A percentile compares a stretch with the other conserved stretches of the same genome.
Evolutionary conservation across 2,888 invertebrate species (phyloP).

Genomic region (Drosophila prostipennis): DNA sequence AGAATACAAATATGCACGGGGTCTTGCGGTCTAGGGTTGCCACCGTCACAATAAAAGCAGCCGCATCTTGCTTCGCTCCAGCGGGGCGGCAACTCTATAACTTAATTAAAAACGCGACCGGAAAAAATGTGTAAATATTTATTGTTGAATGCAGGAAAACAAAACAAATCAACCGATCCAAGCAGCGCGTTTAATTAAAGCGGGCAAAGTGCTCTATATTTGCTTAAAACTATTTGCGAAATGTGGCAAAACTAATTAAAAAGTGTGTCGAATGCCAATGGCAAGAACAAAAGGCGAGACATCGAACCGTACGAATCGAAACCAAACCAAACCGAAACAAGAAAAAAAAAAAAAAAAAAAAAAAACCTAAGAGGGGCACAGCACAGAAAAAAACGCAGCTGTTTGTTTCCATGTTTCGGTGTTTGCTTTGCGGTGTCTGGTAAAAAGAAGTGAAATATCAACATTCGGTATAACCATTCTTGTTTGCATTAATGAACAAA

Average conservation of each 20-base stretch:
- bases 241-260: constrained; percentile 76
- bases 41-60: constrained; percentile 16
- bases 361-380: constrained; percentile 15
- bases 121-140: constrained; percentile 58
- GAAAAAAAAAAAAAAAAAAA: constrained; percentile 4
- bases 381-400: too few species aligned
- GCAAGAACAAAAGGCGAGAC: constrained; percentile 70
- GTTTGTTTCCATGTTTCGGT: constrained; percentile 20
- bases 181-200: constrained; percentile 60
- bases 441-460: constrained; percentile 36
- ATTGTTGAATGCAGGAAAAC: constrained; percentile 33
- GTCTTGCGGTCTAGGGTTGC: constrained; percentile 14
- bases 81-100: not conserved
- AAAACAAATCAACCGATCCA: constrained; percentile 11
- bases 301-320: constrained; percentile 35
- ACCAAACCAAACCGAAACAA: constrained; percentile 12
- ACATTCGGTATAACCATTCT: constrained; percentile 50
- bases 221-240: constrained; percentile 75
- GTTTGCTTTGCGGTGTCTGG: constrained; percentile 43
- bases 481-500: constrained; percentile 56
- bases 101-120: constrained; percentile 30
- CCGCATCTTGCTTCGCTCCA: not conserved
- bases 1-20: constrained; percentile 14
- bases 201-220: constrained; percentile 57
- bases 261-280: constrained; percentile 78